Percentiles rank a stretch among this genome's conserved stretches.
These are phyloP conservation scores for Iselma pallidipennis DNA, from an alignment of 2,888 invertebrate genomes.

Conservation along the genomic window DNA sequence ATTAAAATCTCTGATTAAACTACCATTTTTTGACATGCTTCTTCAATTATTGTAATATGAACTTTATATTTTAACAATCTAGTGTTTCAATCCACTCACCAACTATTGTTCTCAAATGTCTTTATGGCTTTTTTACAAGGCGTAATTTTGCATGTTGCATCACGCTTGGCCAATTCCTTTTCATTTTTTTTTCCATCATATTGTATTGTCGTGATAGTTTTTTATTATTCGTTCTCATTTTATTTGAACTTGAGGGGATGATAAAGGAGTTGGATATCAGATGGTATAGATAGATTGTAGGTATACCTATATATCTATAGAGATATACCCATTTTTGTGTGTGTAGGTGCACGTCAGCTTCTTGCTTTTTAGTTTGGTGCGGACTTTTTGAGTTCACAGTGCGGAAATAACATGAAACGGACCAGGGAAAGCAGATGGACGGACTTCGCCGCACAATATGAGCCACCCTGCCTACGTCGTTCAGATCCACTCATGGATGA, in stretches of 20 bases:
- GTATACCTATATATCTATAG: neutral
- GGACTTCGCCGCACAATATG: conserved; percentile 39
- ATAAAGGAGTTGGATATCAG: neutral
- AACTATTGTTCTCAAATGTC: too few relatives aligned
- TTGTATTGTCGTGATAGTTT: neutral
- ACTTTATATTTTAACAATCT: too few relatives aligned
- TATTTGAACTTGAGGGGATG: neutral
- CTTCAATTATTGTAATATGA: too few relatives aligned
- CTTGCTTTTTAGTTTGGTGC: conserved; percentile 43
- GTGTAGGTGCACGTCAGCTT: conserved; percentile 37
- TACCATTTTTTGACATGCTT: neutral
- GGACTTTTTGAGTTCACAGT: conserved; percentile 44
- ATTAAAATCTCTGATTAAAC: neutral
- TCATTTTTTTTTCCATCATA: neutral
- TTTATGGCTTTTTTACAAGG: too few relatives aligned
- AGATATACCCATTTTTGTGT: conserved; percentile 9
- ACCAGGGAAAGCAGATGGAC: conserved; percentile 45
- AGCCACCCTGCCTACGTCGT: conserved; percentile 42
- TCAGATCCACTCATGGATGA: conserved; percentile 45
- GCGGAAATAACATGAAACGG: conserved; percentile 43
- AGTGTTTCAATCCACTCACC: too few relatives aligned
- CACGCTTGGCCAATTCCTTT: neutral
- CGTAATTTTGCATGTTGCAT: neutral
- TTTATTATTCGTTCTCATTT: neutral
- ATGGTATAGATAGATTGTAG: neutral